Evolutionary conservation across 1,140 invertebrate species (phyloP).

Genomic region (Drosophila murphyi): DNA sequence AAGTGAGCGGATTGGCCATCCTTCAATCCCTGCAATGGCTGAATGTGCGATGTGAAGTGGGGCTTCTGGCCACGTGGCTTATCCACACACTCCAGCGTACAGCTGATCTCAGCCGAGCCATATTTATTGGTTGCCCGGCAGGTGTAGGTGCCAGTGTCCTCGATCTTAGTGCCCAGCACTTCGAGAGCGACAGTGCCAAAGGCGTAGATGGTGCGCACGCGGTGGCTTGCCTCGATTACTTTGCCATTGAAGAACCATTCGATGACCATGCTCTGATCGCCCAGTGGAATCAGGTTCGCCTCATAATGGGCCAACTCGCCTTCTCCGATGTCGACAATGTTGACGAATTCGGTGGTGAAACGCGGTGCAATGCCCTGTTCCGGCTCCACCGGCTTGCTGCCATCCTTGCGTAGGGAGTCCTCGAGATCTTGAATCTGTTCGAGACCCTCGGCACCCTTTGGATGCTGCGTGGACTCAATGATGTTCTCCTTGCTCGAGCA

Average conservation of each 20-base stretch:
- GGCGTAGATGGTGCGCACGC: constrained; percentile 95
- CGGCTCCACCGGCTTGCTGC: constrained; percentile 88
- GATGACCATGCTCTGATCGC: constrained; percentile 97
- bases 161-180: constrained; percentile 94
- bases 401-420: constrained; percentile 91
- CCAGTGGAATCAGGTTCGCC: constrained; percentile 95
- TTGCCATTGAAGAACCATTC: constrained; percentile 99
- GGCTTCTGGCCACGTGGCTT: constrained; percentile 93
- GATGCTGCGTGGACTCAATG: constrained; percentile 95
- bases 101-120: constrained; percentile 94
- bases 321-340: constrained; percentile 92
- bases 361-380: constrained; percentile 93
- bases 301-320: constrained; percentile 97
- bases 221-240: constrained; percentile 93
- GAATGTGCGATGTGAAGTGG: constrained; percentile 94
- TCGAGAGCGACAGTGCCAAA: constrained; percentile 98
- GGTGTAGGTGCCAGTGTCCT: constrained; percentile 94
- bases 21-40: constrained; percentile 93
- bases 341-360: constrained; percentile 94
- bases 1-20: constrained; percentile 97
- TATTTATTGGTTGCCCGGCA: constrained; percentile 95
- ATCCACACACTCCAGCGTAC: constrained; percentile 93
- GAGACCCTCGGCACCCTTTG: constrained; percentile 95
- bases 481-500: constrained; percentile 92
- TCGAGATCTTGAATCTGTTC: constrained; percentile 96